Evolutionary conservation across 1,140 invertebrate genomes (phyloP), one percentile per base, ranked within the genome.

Genomic region (Plectus sambesii): DNA sequence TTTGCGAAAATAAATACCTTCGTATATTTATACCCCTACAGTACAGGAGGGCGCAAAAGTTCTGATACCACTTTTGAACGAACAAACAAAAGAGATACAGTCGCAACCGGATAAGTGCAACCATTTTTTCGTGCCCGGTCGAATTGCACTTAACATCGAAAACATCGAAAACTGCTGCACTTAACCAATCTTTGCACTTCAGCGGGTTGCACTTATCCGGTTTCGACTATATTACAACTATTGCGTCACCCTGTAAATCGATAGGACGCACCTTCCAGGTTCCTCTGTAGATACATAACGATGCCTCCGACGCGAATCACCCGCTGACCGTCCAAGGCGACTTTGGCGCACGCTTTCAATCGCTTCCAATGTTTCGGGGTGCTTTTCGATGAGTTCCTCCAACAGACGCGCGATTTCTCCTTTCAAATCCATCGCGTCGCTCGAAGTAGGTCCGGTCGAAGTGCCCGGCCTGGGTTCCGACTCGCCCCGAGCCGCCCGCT

Each of bases 361-460:
- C 5, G 58, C 63, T 42, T 65, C 64, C 17, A 68, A 42, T 6
- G 63, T 59, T 53, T 66, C 63, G 3, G 63, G 63, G 43, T 66
- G 63, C 49, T 65, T 65, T 3, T 65, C 64, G 26, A 66, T 68
- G 8, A 66, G 40, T 33, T 66, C 63, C 42, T 68, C 63, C 17
- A 66, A 40, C 23, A 66, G 66, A 29, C 58, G 52, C 9, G 64
- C 68, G 19, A 66, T 68, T 50, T 66, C 64, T 17, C 38, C 53
- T 24, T 63, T 66, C 29, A 68, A 43, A 47, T 64, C 63, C 6
- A 35, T 30, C 22, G 26, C 36, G 42, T 38, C 52, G 45, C 19
- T 52, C 50, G 22, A n/a, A n/a, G n/a, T n/a, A n/a, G n/a, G n/a
- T n/a, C n/a, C n/a, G n/a, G n/a, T n/a, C n/a, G n/a, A n/a, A 40